Conservation (phyloP, 2,797 vertebrate species). For the Phrynocephalus vlangalii region DNA sequence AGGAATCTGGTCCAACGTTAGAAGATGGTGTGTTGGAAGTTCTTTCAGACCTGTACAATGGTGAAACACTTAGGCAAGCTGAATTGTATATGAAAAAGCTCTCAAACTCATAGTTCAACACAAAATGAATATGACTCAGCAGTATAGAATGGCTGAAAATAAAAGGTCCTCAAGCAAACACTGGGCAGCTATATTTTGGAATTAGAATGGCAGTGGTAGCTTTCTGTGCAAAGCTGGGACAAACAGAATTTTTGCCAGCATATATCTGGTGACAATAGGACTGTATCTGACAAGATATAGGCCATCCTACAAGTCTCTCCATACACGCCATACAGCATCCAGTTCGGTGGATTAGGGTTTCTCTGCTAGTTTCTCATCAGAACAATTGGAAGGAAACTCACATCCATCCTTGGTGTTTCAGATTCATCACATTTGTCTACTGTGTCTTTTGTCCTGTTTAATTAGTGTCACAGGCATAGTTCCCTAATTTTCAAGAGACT, state of each 20-base stretch:
- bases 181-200: too few relatives aligned
- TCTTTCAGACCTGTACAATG: not conserved
- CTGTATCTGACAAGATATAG: not conserved
- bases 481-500: conserved; percentile 23
- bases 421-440: conserved; percentile 1
- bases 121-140: too few relatives aligned
- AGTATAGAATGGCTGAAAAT: too few relatives aligned
- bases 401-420: conserved; percentile 2
- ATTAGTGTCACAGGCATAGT: conserved; percentile 11
- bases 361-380: not conserved
- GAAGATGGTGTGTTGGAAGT: not conserved
- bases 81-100: not conserved
- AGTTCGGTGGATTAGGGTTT: not conserved
- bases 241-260: too few relatives aligned
- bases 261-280: not conserved
- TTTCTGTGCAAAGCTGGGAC: not conserved
- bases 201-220: not conserved
- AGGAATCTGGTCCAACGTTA: not conserved
- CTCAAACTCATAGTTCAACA: too few relatives aligned
- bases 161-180: too few relatives aligned
- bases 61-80: too few relatives aligned
- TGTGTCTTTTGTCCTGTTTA: not conserved
- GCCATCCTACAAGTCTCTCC: too few relatives aligned
- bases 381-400: not conserved
- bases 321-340: too few relatives aligned